These are phyloP conservation scores for Subacronicta megacephala DNA, from an alignment of 2,888 invertebrate genomes.

Conservation along the genomic window DNA sequence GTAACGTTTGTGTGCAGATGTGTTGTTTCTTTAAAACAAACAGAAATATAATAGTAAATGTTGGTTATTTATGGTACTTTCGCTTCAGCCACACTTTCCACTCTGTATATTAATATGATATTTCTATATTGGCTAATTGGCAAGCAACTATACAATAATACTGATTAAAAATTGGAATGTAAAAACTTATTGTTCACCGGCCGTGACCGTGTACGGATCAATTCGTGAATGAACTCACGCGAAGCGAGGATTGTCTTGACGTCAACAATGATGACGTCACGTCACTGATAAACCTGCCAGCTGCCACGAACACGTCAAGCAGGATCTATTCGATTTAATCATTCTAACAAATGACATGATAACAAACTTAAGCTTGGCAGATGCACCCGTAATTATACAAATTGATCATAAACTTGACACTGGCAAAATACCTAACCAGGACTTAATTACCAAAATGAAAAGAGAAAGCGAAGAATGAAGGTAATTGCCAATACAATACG, in stretches of 20 bases:
- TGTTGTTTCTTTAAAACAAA: no score
- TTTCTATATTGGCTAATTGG: neutral
- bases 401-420: no score
- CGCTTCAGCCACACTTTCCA: no score
- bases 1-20: no score
- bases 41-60: no score
- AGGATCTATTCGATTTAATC: slow-evolving; percentile 59
- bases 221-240: slow-evolving; percentile 86
- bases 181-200: slow-evolving; percentile 53
- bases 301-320: slow-evolving; percentile 49
- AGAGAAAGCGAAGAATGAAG: no score
- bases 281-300: slow-evolving; percentile 61
- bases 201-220: slow-evolving; percentile 78
- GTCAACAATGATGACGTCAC: slow-evolving; percentile 77
- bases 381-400: no score
- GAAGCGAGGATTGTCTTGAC: slow-evolving; percentile 68
- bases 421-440: no score
- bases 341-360: slow-evolving; percentile 42
- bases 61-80: no score
- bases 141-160: neutral
- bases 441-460: no score
- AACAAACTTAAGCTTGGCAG: slow-evolving; percentile 11
- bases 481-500: no score
- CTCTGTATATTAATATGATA: no score
- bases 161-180: slow-evolving; percentile 22